Evolutionary conservation across 2,797 vertebrate species (phyloP), one percentile per base, ranked within the genome.

Genomic region (Acanthornis magna): DNA sequence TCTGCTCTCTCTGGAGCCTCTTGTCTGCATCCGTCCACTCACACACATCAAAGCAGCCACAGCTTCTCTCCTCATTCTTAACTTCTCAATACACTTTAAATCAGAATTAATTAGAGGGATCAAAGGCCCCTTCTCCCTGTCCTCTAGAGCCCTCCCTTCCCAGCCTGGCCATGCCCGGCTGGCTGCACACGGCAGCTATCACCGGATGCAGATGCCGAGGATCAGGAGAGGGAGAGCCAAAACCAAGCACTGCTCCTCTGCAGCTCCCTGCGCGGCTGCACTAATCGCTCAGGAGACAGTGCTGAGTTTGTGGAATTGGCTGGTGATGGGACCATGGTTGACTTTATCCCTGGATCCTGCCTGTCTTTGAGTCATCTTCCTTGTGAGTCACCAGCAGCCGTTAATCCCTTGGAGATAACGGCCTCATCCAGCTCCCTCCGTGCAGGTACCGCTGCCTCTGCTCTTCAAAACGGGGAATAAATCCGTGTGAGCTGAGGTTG

Each of bases 301-400:
- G 94, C 96, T 88, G 95, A 91, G 51, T 34, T 15, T 38, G 92
- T 89, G 91, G 57, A 86, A 74, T 27, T 32, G 91, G 74, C 90
- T 92, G 88, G 4, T 26, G 73, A 61, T 21, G 77, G 85, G 74
- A 22, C 72, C 3, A 2, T 10, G 57, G 50, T 2, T 78, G 94
- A 40, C 91, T 96, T 95, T 91, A 93, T 95, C 93, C 91, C 73
- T 7, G 55, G 84, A 83, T 85, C 51, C 91, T 58, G 94, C 62
- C 72, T 88, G 77, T 77, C 94, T 95, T 96, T 96, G 95, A 95
- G 76, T 96, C 95, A 96, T 91, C 88, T 38, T 6, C 15, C 34
- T 7, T 71, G 88, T 94, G 95, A 97, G 90, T 96, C 96, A 96
- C 83, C 60, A 47, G 87, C 74, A 79, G 84, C 76, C 8, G 2